Conservation (phyloP, 2,888 invertebrate species). For the Drosophila rellima region DNA sequence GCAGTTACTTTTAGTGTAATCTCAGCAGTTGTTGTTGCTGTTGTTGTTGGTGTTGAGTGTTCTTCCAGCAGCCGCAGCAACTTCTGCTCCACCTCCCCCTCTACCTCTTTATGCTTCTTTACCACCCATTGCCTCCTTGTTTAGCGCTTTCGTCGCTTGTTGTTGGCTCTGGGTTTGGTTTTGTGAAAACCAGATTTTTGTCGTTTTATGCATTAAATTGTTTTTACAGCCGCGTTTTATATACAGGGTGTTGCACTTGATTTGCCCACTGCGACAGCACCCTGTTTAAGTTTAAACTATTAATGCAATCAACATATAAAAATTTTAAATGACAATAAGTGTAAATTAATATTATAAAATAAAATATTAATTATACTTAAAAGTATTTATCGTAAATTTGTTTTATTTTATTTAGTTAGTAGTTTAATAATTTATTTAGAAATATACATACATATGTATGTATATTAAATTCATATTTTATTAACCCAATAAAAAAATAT, state of each 20-base stretch:
- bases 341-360: no score
- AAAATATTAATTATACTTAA: no score
- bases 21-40: slow-evolving; percentile 64
- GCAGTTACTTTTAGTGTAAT: slow-evolving; percentile 81
- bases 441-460: no score
- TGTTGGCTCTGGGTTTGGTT: slow-evolving; percentile 73
- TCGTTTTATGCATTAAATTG: slow-evolving; percentile 83
- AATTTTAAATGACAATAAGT: no score
- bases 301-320: no score
- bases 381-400: no score
- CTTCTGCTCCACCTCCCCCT: slow-evolving; percentile 36
- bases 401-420: no score
- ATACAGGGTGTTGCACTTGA: slow-evolving; percentile 61
- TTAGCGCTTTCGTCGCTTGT: slow-evolving; percentile 67
- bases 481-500: no score
- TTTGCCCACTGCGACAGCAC: background rate
- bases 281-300: no score
- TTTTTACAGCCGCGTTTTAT: slow-evolving; percentile 79
- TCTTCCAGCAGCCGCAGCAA: slow-evolving; percentile 67
- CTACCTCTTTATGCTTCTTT: slow-evolving; percentile 11
- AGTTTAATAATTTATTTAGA: no score
- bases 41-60: slow-evolving; percentile 49
- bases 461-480: no score
- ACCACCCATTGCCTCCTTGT: slow-evolving; percentile 60
- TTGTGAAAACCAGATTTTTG: slow-evolving; percentile 83